Evolutionary conservation across 2,888 invertebrate species (phyloP).

Genomic region (Tineola bisselliella): DNA sequence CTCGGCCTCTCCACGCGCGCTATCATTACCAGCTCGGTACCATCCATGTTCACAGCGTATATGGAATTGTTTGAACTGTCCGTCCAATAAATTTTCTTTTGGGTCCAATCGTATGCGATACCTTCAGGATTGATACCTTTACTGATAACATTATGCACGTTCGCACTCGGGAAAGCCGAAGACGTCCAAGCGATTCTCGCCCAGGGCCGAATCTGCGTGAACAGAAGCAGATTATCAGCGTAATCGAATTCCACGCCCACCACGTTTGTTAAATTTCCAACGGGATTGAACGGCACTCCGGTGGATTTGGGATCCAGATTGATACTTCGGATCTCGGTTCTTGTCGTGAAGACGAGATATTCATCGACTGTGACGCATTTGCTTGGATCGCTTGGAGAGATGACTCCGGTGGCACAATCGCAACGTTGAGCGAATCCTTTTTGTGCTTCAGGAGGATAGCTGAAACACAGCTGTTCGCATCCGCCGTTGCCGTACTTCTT

Average conservation of each 20-base stretch:
- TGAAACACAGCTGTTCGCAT: conserved; percentile 96
- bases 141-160: conserved; percentile 74
- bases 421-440: conserved; percentile 52
- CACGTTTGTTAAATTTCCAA: conserved; percentile 88
- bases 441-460: conserved; percentile 77
- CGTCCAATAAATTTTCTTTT: conserved; percentile 97
- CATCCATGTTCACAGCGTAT: conserved; percentile 93
- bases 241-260: conserved; percentile 97
- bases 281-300: conserved; percentile 84
- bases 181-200: conserved; percentile 86
- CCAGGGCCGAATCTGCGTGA: conserved; percentile 93
- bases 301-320: conserved; percentile 85
- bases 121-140: conserved; percentile 92
- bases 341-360: conserved; percentile 91
- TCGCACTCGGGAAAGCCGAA: conserved; percentile 72
- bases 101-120: conserved; percentile 97
- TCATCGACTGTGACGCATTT: conserved; percentile 87
- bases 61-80: conserved; percentile 95
- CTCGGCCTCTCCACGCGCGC: conserved; percentile 92
- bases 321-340: conserved; percentile 93
- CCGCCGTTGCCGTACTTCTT: conserved; percentile 79
- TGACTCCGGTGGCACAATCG: conserved; percentile 90
- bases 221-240: conserved; percentile 85
- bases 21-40: conserved; percentile 88
- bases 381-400: conserved; percentile 71